Conservation (phyloP, 2,797 vertebrate genomes). For the Pempheris klunzingeri region DNA sequence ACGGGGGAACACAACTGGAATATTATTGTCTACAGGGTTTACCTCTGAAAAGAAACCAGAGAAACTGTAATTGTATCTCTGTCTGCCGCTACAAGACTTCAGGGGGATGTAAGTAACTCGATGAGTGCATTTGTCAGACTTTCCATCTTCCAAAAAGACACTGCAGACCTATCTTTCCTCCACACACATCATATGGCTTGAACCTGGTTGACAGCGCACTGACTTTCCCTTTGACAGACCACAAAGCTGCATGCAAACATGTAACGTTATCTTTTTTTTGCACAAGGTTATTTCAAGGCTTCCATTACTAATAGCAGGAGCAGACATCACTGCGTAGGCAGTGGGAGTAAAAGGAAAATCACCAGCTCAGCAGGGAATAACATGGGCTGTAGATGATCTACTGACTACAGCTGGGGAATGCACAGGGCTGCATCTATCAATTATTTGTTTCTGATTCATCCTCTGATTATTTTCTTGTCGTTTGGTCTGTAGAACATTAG, state of each 20-base stretch:
- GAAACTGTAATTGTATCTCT: slow-evolving; percentile 50
- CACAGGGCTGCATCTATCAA: no score
- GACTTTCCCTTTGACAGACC: slow-evolving; percentile 46
- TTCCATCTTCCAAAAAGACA: slow-evolving; percentile 63
- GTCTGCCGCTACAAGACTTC: slow-evolving; percentile 56
- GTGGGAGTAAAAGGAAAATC: slow-evolving; percentile 44
- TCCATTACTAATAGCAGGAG: slow-evolving; percentile 47
- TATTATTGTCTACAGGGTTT: slow-evolving; percentile 43
- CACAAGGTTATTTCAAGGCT: slow-evolving; percentile 54
- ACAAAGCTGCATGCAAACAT: slow-evolving; percentile 56
- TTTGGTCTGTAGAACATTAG: no score
- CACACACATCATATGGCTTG: slow-evolving; percentile 31
- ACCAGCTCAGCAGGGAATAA: slow-evolving; percentile 42
- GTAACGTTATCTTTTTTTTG: slow-evolving; percentile 19
- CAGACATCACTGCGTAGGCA: slow-evolving; percentile 19
- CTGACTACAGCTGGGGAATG: background rate
- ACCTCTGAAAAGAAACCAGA: slow-evolving; percentile 59
- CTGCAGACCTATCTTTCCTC: slow-evolving; percentile 19
- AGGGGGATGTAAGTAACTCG: slow-evolving; percentile 46
- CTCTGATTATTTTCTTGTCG: no score
- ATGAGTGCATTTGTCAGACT: slow-evolving; percentile 68
- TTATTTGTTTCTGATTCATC: no score
- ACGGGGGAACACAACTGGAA: slow-evolving; percentile 17
- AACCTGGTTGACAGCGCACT: slow-evolving; percentile 24
- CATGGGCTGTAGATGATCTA: slow-evolving; percentile 38